Conservation (phyloP, 2,797 vertebrate genomes). For the Myoxocephalus aenaeus region DNA sequence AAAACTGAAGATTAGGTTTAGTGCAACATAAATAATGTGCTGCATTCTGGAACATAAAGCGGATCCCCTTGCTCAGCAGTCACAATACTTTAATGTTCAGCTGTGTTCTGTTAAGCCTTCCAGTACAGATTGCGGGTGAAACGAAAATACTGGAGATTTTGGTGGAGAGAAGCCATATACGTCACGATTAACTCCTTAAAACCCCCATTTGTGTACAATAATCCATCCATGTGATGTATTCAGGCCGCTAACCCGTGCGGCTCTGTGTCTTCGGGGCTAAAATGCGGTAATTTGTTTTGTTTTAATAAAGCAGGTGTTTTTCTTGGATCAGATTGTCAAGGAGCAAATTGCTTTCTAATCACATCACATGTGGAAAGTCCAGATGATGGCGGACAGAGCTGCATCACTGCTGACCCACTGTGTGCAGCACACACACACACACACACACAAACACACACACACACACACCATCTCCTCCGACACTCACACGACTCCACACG, state of each 20-base stretch:
- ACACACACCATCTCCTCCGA: background rate
- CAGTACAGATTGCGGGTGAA: conserved; percentile 29
- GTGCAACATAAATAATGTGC: background rate
- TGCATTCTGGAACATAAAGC: background rate
- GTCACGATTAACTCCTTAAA: conserved; percentile 36
- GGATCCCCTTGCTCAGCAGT: conserved; percentile 39
- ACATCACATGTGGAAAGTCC: conserved; percentile 74
- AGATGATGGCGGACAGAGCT: conserved; percentile 56
- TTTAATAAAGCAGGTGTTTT: conserved; percentile 82
- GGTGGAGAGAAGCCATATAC: background rate
- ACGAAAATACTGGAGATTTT: conserved; percentile 38
- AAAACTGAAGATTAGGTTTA: background rate
- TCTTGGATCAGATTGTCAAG: conserved; percentile 74
- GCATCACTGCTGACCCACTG: conserved; percentile 44
- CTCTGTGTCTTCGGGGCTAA: conserved; percentile 56
- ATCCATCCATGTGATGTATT: conserved; percentile 64
- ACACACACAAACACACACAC: too few species aligned
- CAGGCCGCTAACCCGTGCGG: conserved; percentile 26
- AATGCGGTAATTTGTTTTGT: conserved; percentile 80
- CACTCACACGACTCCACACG: conserved; percentile 28
- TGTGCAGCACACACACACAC: conserved; percentile 4
- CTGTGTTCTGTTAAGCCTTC: conserved; percentile 35
- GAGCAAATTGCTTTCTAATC: conserved; percentile 82
- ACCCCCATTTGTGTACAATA: conserved; percentile 62
- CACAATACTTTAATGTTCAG: conserved; percentile 24